Conservation (phyloP, 2,888 invertebrate species). For the Palloptera scutellata region DNA sequence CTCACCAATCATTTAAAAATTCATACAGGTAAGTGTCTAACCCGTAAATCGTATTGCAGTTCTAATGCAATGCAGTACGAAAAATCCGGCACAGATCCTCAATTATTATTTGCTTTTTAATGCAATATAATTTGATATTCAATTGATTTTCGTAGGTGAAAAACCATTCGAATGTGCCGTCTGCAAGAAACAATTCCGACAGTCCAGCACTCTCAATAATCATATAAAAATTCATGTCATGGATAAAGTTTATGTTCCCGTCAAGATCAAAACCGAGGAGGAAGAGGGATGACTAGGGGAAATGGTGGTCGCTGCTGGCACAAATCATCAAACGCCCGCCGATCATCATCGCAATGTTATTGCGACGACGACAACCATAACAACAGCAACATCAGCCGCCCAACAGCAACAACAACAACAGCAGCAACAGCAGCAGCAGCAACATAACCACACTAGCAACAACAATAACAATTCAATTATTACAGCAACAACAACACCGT, state of each 20-base stretch:
- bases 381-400: constrained; percentile 47
- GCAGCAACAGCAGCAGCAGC: constrained; percentile 38
- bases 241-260: constrained; percentile 64
- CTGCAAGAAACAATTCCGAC: constrained; percentile 65
- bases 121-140: too few relatives aligned
- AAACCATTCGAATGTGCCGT: constrained; percentile 65
- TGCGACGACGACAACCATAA: constrained; percentile 42
- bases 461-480: constrained; percentile 43
- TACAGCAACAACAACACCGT: constrained; percentile 37
- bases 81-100: not conserved
- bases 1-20: constrained; percentile 65
- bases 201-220: constrained; percentile 64
- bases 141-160: constrained; percentile 52
- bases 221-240: constrained; percentile 65
- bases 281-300: constrained; percentile 64
- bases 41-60: constrained; percentile 5
- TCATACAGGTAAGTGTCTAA: constrained; percentile 56
- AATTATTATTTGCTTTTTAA: too few relatives aligned
- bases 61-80: not conserved
- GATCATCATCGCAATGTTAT: constrained; percentile 44
- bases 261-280: constrained; percentile 64
- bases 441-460: constrained; percentile 44
- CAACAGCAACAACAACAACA: constrained; percentile 39
- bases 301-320: constrained; percentile 61
- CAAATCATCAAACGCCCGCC: constrained; percentile 46